These are phyloP conservation scores for Brachionus asplanchnoidis DNA, from an alignment of 1,140 invertebrate species.

Conservation along the genomic window DNA sequence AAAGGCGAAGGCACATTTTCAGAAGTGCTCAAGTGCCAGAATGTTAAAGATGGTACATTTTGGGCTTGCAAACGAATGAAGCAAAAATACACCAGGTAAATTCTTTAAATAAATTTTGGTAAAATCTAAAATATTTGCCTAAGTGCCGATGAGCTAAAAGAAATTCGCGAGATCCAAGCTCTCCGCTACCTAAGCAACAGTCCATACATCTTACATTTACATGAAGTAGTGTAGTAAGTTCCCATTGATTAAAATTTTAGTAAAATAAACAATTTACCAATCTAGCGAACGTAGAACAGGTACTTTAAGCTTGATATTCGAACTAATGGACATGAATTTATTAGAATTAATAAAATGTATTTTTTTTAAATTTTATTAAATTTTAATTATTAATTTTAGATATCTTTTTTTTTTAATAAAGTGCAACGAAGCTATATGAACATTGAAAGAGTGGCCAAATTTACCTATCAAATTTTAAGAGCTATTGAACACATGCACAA, in stretches of 20 bases:
- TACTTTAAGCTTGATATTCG: conserved; percentile 63
- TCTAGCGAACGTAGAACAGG: conserved; percentile 59
- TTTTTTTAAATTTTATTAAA: background rate
- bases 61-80: conserved; percentile 66
- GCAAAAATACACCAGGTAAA: conserved; percentile 61
- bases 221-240: conserved; percentile 65
- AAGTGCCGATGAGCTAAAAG: conserved; percentile 61
- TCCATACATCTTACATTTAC: conserved; percentile 63
- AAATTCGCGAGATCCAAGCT: conserved; percentile 63
- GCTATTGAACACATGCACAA: conserved; percentile 42
- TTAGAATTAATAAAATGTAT: conserved; percentile 63
- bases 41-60: conserved; percentile 59
- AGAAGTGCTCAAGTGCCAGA: conserved; percentile 66
- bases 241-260: background rate
- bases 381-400: conserved; percentile 43
- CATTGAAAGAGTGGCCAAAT: conserved; percentile 11
- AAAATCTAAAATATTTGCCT: conserved; percentile 43
- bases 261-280: no score
- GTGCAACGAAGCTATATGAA: conserved; percentile 22
- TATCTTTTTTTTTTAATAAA: background rate
- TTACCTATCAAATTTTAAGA: conserved; percentile 42
- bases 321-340: conserved; percentile 68
- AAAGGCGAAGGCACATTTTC: conserved; percentile 65
- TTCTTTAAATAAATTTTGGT: background rate
- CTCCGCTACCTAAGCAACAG: conserved; percentile 62